phyloP scores from a whole-genome alignment of 2,797 vertebrate species.

The Tenualosa thibaudeaui region DNA sequence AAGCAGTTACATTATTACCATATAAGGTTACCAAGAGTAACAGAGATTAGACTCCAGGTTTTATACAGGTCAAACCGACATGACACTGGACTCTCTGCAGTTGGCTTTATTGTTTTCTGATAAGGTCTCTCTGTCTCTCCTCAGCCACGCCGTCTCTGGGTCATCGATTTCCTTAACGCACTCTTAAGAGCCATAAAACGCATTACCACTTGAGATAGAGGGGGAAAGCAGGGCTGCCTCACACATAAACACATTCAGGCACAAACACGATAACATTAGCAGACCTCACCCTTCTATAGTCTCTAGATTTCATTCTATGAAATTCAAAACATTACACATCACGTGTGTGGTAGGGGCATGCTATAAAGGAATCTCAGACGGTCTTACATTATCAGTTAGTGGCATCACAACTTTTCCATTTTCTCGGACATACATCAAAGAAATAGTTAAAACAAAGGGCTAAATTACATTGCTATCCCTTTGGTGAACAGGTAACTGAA shows the following conservation, averaged over 20 bases:
- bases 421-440: neutral
- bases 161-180: slow-evolving; percentile 60
- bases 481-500: neutral
- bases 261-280: neutral
- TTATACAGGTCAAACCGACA: neutral
- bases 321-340: neutral
- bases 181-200: slow-evolving; percentile 61
- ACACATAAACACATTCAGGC: slow-evolving; percentile 23
- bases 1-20: neutral
- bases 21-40: neutral
- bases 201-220: slow-evolving; percentile 54
- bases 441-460: neutral
- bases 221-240: slow-evolving; percentile 23
- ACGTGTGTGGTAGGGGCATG: neutral
- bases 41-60: neutral
- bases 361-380: neutral
- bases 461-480: neutral
- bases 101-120: neutral
- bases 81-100: neutral
- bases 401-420: neutral
- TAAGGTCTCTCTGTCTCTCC: neutral
- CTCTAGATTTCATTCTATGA: neutral
- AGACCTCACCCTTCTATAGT: slow-evolving; percentile 6
- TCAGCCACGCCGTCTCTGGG: slow-evolving; percentile 44
- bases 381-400: neutral